Conservation (phyloP, 1,140 invertebrate species). For the Drosophila tristis region DNA sequence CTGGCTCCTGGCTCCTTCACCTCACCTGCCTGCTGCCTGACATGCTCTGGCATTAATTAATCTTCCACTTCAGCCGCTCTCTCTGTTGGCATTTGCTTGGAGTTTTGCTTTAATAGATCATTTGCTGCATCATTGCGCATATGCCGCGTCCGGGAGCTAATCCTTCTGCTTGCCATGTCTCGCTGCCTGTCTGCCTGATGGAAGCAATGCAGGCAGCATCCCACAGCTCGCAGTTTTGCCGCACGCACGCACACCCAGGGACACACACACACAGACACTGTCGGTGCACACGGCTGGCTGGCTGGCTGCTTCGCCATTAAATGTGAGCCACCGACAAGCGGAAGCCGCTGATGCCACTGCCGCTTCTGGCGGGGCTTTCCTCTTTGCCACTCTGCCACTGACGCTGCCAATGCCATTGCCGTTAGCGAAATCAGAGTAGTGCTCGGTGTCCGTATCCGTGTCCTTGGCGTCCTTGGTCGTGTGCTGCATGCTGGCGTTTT, state of each 20-base stretch:
- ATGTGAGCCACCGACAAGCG: slow-evolving; percentile 66
- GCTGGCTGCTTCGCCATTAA: slow-evolving; percentile 50
- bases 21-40: slow-evolving; percentile 24
- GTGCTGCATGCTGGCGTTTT: slow-evolving; percentile 35
- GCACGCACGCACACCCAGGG: slow-evolving; percentile 15
- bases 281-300: slow-evolving; percentile 22
- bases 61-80: slow-evolving; percentile 7
- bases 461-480: no score
- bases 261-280: slow-evolving; percentile 23
- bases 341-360: slow-evolving; percentile 51
- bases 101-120: slow-evolving; percentile 57
- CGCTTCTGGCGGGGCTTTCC: slow-evolving; percentile 48
- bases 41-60: slow-evolving; percentile 35
- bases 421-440: no score
- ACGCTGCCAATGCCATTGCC: no score
- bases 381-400: not conserved
- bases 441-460: no score
- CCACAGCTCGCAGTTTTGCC: slow-evolving; percentile 31
- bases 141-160: slow-evolving; percentile 53
- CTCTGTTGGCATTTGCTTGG: not conserved
- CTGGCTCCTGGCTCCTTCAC: not conserved
- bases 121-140: slow-evolving; percentile 77
- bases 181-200: slow-evolving; percentile 19
- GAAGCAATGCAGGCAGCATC: no score
- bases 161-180: slow-evolving; percentile 45